phyloP scores from a whole-genome alignment of 2,888 invertebrate species.

The Caenorhabditis doughertyi region DNA sequence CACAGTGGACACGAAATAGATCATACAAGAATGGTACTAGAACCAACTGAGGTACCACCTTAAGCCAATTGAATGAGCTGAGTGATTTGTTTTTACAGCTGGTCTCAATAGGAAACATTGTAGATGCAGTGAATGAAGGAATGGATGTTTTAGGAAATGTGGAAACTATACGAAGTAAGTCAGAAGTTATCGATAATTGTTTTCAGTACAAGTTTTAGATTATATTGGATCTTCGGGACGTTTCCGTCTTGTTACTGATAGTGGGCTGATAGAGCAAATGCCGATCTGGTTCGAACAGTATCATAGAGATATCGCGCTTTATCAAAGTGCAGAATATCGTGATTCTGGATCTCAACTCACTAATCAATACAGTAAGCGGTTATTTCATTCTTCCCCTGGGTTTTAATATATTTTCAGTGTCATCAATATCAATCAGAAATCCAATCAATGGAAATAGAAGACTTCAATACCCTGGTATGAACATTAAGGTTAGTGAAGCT shows the following conservation, averaged over 20 bases:
- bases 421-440: conserved; percentile 31
- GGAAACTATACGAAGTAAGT: conserved; percentile 39
- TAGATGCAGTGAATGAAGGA: conserved; percentile 61
- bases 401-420: not conserved
- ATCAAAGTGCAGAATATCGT: conserved; percentile 20
- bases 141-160: conserved; percentile 55
- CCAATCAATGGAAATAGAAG: conserved; percentile 21
- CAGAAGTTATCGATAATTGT: not conserved
- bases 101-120: conserved; percentile 44
- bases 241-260: conserved; percentile 68
- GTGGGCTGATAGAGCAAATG: conserved; percentile 62
- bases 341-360: conserved; percentile 35
- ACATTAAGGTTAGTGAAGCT: conserved; percentile 27
- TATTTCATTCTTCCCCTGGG: too few relatives aligned
- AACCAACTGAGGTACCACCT: conserved; percentile 65
- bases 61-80: too few relatives aligned
- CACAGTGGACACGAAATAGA: conserved; percentile 73
- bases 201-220: not conserved
- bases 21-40: conserved; percentile 64
- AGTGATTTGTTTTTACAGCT: conserved; percentile 42
- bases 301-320: conserved; percentile 37
- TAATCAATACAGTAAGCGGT: conserved; percentile 26
- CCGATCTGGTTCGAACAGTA: conserved; percentile 64
- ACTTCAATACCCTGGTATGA: conserved; percentile 28
- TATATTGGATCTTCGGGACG: conserved; percentile 64